These are phyloP conservation scores for Sebastes umbrosus DNA, from an alignment of 2,797 vertebrate genomes.

Conservation along the genomic window DNA sequence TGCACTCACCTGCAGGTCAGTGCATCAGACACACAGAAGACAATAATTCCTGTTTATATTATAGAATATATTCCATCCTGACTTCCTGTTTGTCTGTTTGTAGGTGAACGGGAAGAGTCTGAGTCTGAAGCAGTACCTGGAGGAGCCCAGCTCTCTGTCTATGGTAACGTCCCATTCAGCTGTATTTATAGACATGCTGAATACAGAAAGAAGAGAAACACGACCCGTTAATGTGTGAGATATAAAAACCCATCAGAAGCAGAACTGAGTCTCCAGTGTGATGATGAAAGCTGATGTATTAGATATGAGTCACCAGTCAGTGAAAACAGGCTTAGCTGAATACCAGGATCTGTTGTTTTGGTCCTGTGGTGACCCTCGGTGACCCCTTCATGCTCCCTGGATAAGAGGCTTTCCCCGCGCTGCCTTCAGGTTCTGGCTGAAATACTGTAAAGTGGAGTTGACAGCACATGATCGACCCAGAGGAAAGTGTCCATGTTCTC, in stretches of 20 bases:
- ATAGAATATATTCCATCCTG: background rate
- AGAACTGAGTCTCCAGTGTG: background rate
- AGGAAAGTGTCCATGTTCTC: background rate
- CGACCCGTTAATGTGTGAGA: background rate
- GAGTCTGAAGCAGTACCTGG: conserved; percentile 86
- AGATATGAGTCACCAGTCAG: background rate
- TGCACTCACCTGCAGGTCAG: conserved; percentile 91
- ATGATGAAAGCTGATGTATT: background rate
- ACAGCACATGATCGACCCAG: background rate
- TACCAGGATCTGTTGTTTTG: conserved; percentile 4
- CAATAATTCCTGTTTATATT: background rate
- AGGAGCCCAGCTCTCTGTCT: conserved; percentile 84
- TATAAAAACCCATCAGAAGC: background rate
- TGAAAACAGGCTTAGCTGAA: background rate
- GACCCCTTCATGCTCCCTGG: background rate
- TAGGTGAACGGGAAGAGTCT: conserved; percentile 87
- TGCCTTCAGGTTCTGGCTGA: conserved; percentile 1
- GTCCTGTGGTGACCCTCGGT: background rate
- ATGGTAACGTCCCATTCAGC: conserved; percentile 76
- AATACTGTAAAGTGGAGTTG: background rate
- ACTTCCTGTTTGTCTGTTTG: background rate
- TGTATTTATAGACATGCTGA: too few relatives aligned
- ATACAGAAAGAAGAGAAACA: background rate
- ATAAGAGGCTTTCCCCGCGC: background rate
- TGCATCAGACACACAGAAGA: background rate